Percentiles rank a stretch among this genome's conserved stretches.
phyloP scores from a whole-genome alignment of 1,140 invertebrate genomes.

The Drosophila asahinai region DNA sequence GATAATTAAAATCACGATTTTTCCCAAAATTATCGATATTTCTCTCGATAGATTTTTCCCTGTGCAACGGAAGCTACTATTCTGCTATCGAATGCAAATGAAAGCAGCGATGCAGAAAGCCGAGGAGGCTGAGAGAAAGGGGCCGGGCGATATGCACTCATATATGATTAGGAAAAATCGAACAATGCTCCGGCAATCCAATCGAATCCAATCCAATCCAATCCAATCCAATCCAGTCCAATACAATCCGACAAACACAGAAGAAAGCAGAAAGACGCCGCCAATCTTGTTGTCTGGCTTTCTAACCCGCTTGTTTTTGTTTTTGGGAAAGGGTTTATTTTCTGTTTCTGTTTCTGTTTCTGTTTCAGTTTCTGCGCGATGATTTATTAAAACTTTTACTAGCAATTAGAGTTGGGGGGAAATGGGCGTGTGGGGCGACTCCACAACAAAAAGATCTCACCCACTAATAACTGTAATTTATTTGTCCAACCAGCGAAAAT shows the following conservation, averaged over 20 bases:
- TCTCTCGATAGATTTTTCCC: not conserved
- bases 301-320: slow-evolving; percentile 58
- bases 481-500: slow-evolving; percentile 44
- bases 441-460: slow-evolving; percentile 32
- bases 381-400: slow-evolving; percentile 81
- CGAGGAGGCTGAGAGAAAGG: slow-evolving; percentile 24
- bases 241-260: slow-evolving; percentile 30
- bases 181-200: slow-evolving; percentile 62
- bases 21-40: not conserved
- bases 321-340: slow-evolving; percentile 68
- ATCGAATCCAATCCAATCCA: slow-evolving; percentile 31
- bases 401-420: slow-evolving; percentile 54
- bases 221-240: slow-evolving; percentile 24
- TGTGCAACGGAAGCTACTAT: slow-evolving; percentile 59
- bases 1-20: not conserved
- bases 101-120: slow-evolving; percentile 78
- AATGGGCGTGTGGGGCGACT: slow-evolving; percentile 11
- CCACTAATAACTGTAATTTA: slow-evolving; percentile 72
- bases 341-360: slow-evolving; percentile 24
- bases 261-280: slow-evolving; percentile 47
- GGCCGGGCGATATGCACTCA: slow-evolving; percentile 52
- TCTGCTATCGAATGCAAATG: slow-evolving; percentile 73
- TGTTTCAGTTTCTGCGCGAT: slow-evolving; percentile 54
- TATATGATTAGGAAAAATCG: slow-evolving; percentile 83
- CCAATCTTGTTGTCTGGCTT: slow-evolving; percentile 58